Evolutionary conservation across 2,113 vertebrate species (phyloP).

Genomic region (Ondatra zibethicus): DNA sequence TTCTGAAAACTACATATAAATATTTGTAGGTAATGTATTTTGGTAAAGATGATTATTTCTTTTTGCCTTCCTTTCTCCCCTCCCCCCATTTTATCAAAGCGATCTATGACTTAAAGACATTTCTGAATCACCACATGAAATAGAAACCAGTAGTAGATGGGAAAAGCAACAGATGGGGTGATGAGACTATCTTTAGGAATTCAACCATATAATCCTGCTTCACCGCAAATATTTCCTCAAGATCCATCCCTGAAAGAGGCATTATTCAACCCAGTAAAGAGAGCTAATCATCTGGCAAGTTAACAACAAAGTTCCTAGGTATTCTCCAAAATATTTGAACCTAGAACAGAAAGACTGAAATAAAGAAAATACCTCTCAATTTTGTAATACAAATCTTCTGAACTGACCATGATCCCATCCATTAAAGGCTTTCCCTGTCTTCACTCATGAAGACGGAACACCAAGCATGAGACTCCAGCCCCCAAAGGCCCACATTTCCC

Average conservation of each 20-base stretch:
- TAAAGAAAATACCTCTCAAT: slow-evolving; percentile 8
- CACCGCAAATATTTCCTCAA: slow-evolving; percentile 31
- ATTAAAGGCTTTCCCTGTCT: not conserved
- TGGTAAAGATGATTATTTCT: not conserved
- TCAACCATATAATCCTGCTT: not conserved
- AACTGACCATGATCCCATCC: not conserved
- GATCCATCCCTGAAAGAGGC: not conserved
- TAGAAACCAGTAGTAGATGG: not conserved
- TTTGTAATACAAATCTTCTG: not conserved
- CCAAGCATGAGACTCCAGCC: not conserved
- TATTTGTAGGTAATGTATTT: not conserved
- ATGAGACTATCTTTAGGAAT: slow-evolving; percentile 43
- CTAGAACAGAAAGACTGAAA: not conserved
- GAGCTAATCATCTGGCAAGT: slow-evolving; percentile 9
- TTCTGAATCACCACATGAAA: not conserved
- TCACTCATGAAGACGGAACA: not conserved
- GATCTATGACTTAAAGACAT: slow-evolving; percentile 8
- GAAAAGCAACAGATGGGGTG: not conserved
- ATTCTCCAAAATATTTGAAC: not conserved
- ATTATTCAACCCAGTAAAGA: not conserved
- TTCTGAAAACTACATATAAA: slow-evolving; percentile 9
- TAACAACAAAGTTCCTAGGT: not conserved
- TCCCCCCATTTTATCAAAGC: not conserved
- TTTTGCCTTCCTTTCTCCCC: no score
- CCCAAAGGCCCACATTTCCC: not conserved